Base-by-base conservation (phyloP, 2,113 vertebrate species). In the Sceloporus tristichus region DNA sequence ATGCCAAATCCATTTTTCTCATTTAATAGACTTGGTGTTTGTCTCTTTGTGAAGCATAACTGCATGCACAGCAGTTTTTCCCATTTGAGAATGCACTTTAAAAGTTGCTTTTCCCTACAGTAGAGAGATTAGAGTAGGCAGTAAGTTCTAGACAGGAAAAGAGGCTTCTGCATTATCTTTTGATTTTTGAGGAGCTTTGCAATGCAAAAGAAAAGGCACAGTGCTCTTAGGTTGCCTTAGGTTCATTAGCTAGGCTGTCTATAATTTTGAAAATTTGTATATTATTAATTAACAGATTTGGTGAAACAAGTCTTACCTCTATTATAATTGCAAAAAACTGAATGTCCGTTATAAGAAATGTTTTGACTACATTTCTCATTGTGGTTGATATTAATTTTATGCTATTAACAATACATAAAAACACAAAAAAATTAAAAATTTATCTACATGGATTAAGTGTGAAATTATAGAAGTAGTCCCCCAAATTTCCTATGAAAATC, bases 31-130 rank as follows among this genome's bases (percentile, higher is more conserved):
- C 6, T 84, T 79, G 8, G 53, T 48, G 56, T 29, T 85, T 48
- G 54, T 74, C 66, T 74, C 53, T 42, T 73, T 82, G 34, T 81
- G 27, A 4, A 14, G 70, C 54, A 42, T 75, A 74, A 82, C 29
- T 82, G 79, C 74, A 23, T 83, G n/a, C 29, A 54, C 42, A 56
- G 59, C 73, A 83, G 82, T 68, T 76, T 83, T 75, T 29, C 5
- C 25, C 53, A 80, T n/a, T 56, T 53, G 56, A 82, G 18, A 4
- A 54, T 75, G 40, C 34, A 62, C n/a, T 85, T 40, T 84, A n/a
- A 71, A 74, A 74, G 14, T 71, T 8, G 16, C 19, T 62, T 7
- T 75, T 23, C 73, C 56, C 14, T 62, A 42, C 21, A 59, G 54
- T 11, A 29, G 11, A 75, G 70, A 59, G 4, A n/a, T 34, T 9